These are phyloP conservation scores for Zoanthus sociatus DNA, from an alignment of 92 coral and sea anemone species.

Conservation along the genomic window DNA sequence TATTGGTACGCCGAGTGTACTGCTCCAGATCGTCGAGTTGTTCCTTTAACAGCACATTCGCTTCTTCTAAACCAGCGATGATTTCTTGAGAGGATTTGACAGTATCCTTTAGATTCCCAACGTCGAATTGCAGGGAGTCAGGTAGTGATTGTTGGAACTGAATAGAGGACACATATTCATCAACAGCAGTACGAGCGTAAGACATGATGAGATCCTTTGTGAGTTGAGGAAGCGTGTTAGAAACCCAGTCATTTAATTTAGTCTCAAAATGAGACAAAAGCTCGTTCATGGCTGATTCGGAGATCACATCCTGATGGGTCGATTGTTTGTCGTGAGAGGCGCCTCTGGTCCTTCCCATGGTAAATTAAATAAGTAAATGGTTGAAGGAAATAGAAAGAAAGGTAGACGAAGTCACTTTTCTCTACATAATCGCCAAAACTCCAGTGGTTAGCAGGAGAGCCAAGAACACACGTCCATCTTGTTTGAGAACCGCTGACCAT, in stretches of 20 bases:
- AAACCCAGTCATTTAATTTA: conserved; percentile 48
- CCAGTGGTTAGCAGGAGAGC: not conserved
- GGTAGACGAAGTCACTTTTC: not conserved
- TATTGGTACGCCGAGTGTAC: not conserved
- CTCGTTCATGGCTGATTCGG: conserved; percentile 43
- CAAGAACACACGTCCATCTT: conserved; percentile 1
- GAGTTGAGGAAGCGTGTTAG: conserved; percentile 41
- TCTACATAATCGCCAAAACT: not conserved
- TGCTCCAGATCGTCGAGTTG: not conserved
- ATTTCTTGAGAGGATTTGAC: conserved; percentile 42
- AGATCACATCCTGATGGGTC: conserved; percentile 36
- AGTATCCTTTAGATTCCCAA: conserved; percentile 44
- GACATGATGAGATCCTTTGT: conserved; percentile 52
- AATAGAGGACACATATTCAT: conserved; percentile 51
- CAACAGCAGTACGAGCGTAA: conserved; percentile 32
- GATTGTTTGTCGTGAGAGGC: conserved; percentile 47
- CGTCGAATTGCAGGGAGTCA: conserved; percentile 47
- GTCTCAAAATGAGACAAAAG: conserved; percentile 47
- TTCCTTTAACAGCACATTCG: conserved; percentile 33
- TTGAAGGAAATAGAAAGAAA: conserved; percentile 34
- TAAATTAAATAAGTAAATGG: conserved; percentile 46
- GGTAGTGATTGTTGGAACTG: conserved; percentile 25
- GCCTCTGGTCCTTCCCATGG: conserved; percentile 45
- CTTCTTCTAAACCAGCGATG: conserved; percentile 42
- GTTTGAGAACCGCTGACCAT: not conserved